Conservation (phyloP, 2,888 invertebrate genomes). For the Lasioglossum zephyrum region DNA sequence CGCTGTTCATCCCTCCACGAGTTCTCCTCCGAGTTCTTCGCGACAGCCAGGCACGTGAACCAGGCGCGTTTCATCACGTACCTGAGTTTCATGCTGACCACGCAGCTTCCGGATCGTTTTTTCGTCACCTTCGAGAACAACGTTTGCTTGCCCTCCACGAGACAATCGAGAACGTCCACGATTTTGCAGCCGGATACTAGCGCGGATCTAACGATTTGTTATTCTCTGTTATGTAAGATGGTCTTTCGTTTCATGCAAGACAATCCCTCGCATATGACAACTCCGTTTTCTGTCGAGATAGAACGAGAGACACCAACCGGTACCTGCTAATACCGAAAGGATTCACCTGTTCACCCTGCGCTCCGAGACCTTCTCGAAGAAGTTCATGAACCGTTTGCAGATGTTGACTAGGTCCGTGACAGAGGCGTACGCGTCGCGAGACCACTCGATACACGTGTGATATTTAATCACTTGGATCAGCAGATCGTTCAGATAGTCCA, state of each 20-base stretch:
- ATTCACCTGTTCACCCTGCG: conserved; percentile 79
- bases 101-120: conserved; percentile 46
- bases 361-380: conserved; percentile 81
- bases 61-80: conserved; percentile 80
- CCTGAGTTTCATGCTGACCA: conserved; percentile 77
- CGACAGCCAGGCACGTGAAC: conserved; percentile 80
- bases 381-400: conserved; percentile 82
- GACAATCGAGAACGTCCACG: conserved; percentile 81
- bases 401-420: conserved; percentile 68
- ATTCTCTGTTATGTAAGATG: background rate
- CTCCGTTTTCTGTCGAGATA: background rate
- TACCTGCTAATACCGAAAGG: background rate
- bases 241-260: background rate
- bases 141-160: conserved; percentile 79
- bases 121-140: conserved; percentile 72
- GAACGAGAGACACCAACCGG: background rate
- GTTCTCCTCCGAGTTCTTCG: conserved; percentile 71
- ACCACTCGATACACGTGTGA: conserved; percentile 60
- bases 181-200: conserved; percentile 81
- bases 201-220: conserved; percentile 72
- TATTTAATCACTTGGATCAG: conserved; percentile 61
- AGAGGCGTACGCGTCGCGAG: conserved; percentile 20
- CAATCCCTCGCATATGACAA: background rate
- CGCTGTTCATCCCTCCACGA: conserved; percentile 81
- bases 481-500: conserved; percentile 77